These are phyloP conservation scores for Dorcus parallelipipedus DNA, from an alignment of 2,888 invertebrate genomes.

Conservation along the genomic window DNA sequence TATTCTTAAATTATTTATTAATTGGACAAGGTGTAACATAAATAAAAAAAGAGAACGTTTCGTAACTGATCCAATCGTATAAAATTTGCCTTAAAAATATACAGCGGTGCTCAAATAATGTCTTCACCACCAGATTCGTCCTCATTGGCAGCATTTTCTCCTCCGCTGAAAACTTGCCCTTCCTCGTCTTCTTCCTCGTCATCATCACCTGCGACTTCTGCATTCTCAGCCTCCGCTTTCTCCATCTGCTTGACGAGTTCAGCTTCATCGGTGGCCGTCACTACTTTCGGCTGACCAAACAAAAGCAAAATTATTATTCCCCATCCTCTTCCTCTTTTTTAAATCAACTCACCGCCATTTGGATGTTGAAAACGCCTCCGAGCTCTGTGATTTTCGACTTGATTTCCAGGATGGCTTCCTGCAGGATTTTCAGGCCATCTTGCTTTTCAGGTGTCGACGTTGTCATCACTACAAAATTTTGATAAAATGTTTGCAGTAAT, in stretches of 20 bases:
- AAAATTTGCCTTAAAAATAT: no score
- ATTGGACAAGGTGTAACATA: no score
- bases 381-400: slow-evolving; percentile 74
- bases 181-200: slow-evolving; percentile 76
- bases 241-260: slow-evolving; percentile 93
- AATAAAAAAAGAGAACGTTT: no score
- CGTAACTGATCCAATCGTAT: no score
- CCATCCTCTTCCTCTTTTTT: neutral
- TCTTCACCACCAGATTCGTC: slow-evolving; percentile 38
- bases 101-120: neutral
- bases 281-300: slow-evolving; percentile 76
- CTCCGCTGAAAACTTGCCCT: slow-evolving; percentile 45
- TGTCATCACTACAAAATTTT: slow-evolving; percentile 68
- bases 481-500: no score
- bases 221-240: slow-evolving; percentile 88
- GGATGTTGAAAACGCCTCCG: slow-evolving; percentile 91
- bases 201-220: slow-evolving; percentile 89
- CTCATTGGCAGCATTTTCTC: slow-evolving; percentile 45
- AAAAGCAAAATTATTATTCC: neutral
- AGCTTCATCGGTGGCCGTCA: slow-evolving; percentile 96
- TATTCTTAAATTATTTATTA: no score
- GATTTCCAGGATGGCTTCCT: slow-evolving; percentile 86
- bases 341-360: slow-evolving; percentile 77
- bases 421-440: slow-evolving; percentile 86
- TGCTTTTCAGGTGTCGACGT: slow-evolving; percentile 96